A percentile compares a stretch with the other conserved stretches of the same genome.
phyloP scores from a whole-genome alignment of 2,888 invertebrate species.

The Aspidiotus rigidus region DNA sequence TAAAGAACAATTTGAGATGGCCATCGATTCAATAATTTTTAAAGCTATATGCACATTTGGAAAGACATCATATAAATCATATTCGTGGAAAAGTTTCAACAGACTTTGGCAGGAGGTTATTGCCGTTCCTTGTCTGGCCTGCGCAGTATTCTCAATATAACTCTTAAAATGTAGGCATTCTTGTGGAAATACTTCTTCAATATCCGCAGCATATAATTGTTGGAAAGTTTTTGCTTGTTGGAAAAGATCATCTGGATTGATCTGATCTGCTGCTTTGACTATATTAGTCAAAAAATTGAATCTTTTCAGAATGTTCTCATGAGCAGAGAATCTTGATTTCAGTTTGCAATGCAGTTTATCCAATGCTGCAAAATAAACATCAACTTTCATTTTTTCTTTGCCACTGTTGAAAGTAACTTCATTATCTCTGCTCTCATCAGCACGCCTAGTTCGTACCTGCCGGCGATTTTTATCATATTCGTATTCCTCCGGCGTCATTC shows the following conservation, averaged over 20 bases:
- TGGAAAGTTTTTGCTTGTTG: not conserved
- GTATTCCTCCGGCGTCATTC: no score
- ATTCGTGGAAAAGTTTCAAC: not conserved
- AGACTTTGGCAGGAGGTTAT: not conserved
- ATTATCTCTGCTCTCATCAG: not conserved
- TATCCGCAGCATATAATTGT: not conserved
- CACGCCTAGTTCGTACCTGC: not conserved
- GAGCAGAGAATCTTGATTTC: not conserved
- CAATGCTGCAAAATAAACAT: not conserved
- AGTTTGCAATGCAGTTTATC: not conserved
- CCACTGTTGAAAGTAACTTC: not conserved
- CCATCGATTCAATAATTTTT: not conserved
- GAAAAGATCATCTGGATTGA: no score
- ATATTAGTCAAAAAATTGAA: not conserved
- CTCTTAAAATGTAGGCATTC: not conserved
- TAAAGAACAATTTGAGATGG: not conserved
- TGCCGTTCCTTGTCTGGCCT: not conserved
- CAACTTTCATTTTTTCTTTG: not conserved
- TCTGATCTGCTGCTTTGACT: not conserved
- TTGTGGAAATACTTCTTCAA: not conserved
- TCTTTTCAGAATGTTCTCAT: not conserved
- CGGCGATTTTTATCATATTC: not conserved
- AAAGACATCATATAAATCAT: not conserved
- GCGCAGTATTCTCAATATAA: not conserved
- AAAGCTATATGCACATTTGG: not conserved